Base-by-base conservation (phyloP, 2,888 invertebrate genomes). In the Papilio elwesi region DNA sequence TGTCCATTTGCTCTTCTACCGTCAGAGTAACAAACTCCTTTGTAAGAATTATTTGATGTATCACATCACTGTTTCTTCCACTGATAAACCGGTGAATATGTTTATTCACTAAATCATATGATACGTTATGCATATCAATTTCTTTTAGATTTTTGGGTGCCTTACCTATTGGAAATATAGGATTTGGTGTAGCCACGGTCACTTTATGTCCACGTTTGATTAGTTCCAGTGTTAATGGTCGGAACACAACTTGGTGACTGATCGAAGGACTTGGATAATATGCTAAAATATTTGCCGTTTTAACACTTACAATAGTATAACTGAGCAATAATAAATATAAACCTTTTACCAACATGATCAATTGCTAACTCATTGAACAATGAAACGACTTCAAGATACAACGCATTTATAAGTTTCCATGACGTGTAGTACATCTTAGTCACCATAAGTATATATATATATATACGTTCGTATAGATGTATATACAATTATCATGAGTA, bases 201-300 rank as follows among this genome's bases (percentile, higher is more conserved):
- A 62, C 59, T 48, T 89, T 78, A 55, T 91, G 90, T 6, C 90
- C 90, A 6, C 85, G 76, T 62, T 74, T 78, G 0, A 82, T 81
- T 59, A 91, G 75, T 47, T 84, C 85, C 16, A 80, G 75, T 36
- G 84, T 80, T 4, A 90, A 71, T 2, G 82, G 78, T 16, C 80
- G 79, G 38, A 78, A 85, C 5, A 83, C 82, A 0, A 85, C 76
- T 75, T 88, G 87, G 57, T 89, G 89, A 70, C 92, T 93, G 52
- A 90, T 85, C 0, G 86, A 85, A 0, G 87, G 81, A 9, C 43
- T n/a, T 15, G 59, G 59, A 43, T 11, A 62, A 43, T 15, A 62
- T 10, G 59, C 59, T 62, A 62, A 43, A 15, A 62, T 62, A 43
- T 62, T 62, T 6, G 59, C 59, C 0, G 43, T 0, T 10, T 62